Percentiles rank a stretch among this genome's conserved stretches.
Conservation (phyloP, 2,797 vertebrate species). For the Trematomus bernacchii region DNA sequence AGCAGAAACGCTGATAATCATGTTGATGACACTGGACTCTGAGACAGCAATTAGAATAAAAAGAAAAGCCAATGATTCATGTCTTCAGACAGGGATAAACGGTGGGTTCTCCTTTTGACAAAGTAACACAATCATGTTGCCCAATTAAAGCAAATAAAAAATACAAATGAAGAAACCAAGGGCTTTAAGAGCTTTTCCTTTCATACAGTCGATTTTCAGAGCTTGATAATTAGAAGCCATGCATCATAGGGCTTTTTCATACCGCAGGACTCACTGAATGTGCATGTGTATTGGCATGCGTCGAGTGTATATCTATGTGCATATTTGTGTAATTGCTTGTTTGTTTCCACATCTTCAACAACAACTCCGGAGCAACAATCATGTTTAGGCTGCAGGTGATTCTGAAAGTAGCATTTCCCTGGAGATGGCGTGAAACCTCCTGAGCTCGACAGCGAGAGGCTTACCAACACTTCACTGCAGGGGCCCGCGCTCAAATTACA, state of each 20-base stretch:
- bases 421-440: conserved; percentile 71
- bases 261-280: conserved; percentile 35
- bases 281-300: not conserved
- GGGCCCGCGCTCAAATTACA: conserved; percentile 61
- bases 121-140: conserved; percentile 78
- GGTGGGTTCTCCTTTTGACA: conserved; percentile 71
- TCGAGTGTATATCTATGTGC: conserved; percentile 42
- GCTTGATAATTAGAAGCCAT: conserved; percentile 75
- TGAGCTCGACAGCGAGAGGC: conserved; percentile 61
- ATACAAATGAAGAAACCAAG: conserved; percentile 69
- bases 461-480: conserved; percentile 76
- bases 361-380: conserved; percentile 69
- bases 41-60: conserved; percentile 69
- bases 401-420: conserved; percentile 80
- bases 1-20: conserved; percentile 70
- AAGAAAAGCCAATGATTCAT: conserved; percentile 78
- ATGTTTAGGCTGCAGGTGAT: conserved; percentile 85
- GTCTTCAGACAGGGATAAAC: conserved; percentile 69
- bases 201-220: conserved; percentile 67
- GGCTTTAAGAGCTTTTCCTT: conserved; percentile 53
- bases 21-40: conserved; percentile 65
- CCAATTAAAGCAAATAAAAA: conserved; percentile 71
- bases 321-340: conserved; percentile 76
- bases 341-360: conserved; percentile 75
- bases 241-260: conserved; percentile 63